Evolutionary conservation across 1,140 invertebrate genomes (phyloP).

Genomic region (Drosophila guanche): DNA sequence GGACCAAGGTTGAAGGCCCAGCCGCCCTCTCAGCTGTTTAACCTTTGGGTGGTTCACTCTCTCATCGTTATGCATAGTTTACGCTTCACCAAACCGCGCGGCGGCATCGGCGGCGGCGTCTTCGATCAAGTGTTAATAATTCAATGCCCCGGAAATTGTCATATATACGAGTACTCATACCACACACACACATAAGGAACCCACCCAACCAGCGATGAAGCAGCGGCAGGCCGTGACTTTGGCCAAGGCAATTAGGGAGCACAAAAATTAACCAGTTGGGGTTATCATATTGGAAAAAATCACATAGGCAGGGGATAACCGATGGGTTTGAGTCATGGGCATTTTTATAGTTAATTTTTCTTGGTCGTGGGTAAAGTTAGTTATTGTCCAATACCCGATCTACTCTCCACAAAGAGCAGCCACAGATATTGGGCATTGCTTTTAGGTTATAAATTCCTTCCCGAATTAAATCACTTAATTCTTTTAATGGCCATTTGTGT

Average conservation of each 20-base stretch:
- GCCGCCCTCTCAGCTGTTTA: constrained; percentile 65
- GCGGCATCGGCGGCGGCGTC: constrained; percentile 48
- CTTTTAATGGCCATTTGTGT: constrained; percentile 1
- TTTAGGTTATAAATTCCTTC: not conserved
- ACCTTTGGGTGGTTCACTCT: constrained; percentile 39
- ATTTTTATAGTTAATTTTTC: no score
- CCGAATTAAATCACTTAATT: constrained; percentile 2
- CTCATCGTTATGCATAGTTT: constrained; percentile 59
- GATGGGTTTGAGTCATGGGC: no score
- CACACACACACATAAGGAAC: constrained; percentile 8
- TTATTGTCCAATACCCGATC: no score
- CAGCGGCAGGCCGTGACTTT: constrained; percentile 39
- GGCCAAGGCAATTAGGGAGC: constrained; percentile 35
- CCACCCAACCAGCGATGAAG: constrained; percentile 5
- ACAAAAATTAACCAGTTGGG: constrained; percentile 48
- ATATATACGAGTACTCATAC: constrained; percentile 34
- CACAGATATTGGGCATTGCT: no score
- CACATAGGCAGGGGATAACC: not conserved
- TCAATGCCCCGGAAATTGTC: constrained; percentile 59
- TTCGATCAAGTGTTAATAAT: constrained; percentile 78
- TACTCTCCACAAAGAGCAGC: no score
- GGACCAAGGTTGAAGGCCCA: constrained; percentile 31
- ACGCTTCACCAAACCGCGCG: constrained; percentile 65
- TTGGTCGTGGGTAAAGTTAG: no score
- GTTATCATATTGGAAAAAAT: constrained; percentile 22